Conservation (phyloP, 1,140 invertebrate genomes). For the Bradynema listronoti region DNA sequence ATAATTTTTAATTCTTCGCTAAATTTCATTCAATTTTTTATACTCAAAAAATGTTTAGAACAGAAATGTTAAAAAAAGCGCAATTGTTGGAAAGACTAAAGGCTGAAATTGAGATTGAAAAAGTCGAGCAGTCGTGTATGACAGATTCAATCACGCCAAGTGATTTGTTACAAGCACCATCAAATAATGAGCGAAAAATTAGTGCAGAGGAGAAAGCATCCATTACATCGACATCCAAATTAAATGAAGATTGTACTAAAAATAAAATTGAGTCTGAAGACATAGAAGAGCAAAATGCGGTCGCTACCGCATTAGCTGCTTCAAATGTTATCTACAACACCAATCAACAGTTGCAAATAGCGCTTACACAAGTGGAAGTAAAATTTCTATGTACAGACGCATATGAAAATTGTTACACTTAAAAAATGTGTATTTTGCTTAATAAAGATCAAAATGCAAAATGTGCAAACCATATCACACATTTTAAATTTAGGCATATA, state of each 20-base stretch:
- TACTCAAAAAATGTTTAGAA: not conserved
- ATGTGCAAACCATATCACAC: conserved; percentile 6
- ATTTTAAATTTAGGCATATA: conserved; percentile 40
- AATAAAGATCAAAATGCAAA: not conserved
- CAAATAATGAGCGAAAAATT: no score
- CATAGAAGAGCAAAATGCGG: no score
- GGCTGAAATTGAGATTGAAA: no score
- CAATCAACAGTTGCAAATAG: not conserved
- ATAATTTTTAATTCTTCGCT: not conserved
- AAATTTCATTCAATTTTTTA: not conserved
- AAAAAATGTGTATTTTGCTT: not conserved
- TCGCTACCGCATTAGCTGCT: no score
- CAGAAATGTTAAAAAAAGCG: not conserved
- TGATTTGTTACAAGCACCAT: no score
- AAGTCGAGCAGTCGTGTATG: no score
- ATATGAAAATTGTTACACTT: not conserved
- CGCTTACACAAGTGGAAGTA: not conserved
- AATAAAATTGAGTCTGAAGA: no score
- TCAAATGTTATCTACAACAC: not conserved
- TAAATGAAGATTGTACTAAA: no score
- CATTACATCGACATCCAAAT: no score
- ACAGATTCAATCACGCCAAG: no score
- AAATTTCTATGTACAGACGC: not conserved
- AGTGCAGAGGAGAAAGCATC: no score
- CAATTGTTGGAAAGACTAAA: no score